Percentiles rank a stretch among this genome's conserved stretches.
phyloP scores from a whole-genome alignment of 2,113 vertebrate genomes.

The Chionis minor region DNA sequence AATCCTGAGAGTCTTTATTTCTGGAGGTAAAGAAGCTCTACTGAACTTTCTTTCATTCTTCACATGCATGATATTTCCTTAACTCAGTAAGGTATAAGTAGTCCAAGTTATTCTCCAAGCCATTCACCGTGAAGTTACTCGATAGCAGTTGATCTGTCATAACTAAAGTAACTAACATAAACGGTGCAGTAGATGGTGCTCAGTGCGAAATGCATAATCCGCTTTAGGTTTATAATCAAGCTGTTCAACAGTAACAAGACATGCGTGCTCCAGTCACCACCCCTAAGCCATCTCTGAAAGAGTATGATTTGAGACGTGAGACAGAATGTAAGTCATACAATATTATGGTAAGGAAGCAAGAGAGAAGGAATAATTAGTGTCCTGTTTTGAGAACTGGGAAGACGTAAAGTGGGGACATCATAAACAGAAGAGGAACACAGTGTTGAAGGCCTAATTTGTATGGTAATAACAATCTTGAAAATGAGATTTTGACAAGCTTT shows the following conservation, averaged over 20 bases:
- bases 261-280: accelerated
- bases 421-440: accelerated
- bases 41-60: not conserved
- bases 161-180: not conserved
- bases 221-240: not conserved
- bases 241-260: accelerated
- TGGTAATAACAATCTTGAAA: not conserved
- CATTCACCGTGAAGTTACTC: not conserved
- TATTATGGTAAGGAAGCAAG: not conserved
- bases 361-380: not conserved
- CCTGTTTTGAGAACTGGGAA: not conserved
- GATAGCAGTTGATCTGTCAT: accelerated
- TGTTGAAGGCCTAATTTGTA: not conserved
- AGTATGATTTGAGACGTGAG: not conserved
- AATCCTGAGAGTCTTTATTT: not conserved
- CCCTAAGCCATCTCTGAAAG: not conserved
- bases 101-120: not conserved
- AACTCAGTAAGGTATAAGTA: not conserved
- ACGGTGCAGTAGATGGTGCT: too few species aligned
- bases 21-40: not conserved
- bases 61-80: accelerated
- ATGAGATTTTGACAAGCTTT: not conserved
- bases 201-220: not conserved
- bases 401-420: accelerated
- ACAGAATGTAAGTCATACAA: not conserved